Base-by-base conservation (phyloP, 1,140 invertebrate species). In the Hylaeus volcanicus region DNA sequence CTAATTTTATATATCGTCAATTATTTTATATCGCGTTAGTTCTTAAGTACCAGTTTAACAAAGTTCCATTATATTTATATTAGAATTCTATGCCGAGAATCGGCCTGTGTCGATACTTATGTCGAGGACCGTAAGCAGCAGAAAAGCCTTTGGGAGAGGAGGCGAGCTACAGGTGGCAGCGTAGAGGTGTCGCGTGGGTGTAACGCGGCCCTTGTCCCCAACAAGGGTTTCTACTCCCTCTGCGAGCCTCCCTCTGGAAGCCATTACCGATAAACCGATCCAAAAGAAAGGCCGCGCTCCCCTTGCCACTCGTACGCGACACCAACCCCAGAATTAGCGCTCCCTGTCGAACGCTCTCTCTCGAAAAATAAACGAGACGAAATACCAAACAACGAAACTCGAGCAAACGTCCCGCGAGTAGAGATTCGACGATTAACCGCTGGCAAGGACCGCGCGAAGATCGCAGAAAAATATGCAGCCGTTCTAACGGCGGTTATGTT, bases 151-250 rank as follows among this genome's bases (percentile, higher is more conserved):
- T 43, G 26, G 11, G 51, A 12, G 45, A 68, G 26, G 15, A 48
- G 12, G 51, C 60, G 61, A 72, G 76, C 85, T 51, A 86, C 85
- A 86, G 85, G 85, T 86, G 84, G 84, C 63, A 80, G n/a, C 64
- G 39, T 71, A 60, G 14, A 56, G 39, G 37, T 66, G 61, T 61
- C 43, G 43, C 45, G 45, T 81, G 41, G 60, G 39, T 39, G 69
- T 68, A 11, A 39, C 43, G 4, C 11, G 45, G 58, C 60, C 45
- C 58, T 66, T 41, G 6, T 56, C n/a, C 9, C 1, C 41, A 8
- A 73, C 11, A 56, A 82, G 68, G 51, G 65, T 66, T 60, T 80
- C 73, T 58, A 26, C 14, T 53, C 55, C 43, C 65, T 45, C 56
- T 1, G 12, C 15, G n/a, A 15, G 26, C 48, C 14, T 53, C 55